These are phyloP conservation scores for Harpagoxenus sublaevis DNA, from an alignment of 2,888 invertebrate genomes.

Conservation along the genomic window DNA sequence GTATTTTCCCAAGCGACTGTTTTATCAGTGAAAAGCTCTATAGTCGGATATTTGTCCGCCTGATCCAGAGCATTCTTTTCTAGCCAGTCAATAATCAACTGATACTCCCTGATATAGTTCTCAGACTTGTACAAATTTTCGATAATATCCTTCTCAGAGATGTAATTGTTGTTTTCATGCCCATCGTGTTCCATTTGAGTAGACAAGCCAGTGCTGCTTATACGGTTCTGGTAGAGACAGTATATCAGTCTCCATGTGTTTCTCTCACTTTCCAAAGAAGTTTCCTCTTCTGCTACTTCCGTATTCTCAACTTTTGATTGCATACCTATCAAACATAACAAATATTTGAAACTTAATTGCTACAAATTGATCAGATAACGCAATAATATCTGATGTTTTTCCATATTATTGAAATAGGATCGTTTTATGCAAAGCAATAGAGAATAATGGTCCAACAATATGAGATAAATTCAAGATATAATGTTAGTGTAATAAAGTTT, in stretches of 20 bases:
- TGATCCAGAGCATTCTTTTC: conserved; percentile 92
- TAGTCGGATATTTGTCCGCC: conserved; percentile 85
- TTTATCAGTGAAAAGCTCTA: conserved; percentile 93
- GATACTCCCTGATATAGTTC: conserved; percentile 89
- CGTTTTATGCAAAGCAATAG: too few relatives aligned
- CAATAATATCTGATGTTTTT: not conserved
- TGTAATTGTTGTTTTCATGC: conserved; percentile 68
- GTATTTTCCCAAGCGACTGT: conserved; percentile 97
- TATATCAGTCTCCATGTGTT: conserved; percentile 96
- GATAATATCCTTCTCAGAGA: conserved; percentile 89
- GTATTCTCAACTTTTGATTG: conserved; percentile 83
- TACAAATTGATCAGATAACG: not conserved
- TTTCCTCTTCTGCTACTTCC: conserved; percentile 81
- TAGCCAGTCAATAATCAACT: conserved; percentile 97
- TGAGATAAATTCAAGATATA: too few relatives aligned
- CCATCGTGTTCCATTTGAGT: conserved; percentile 76
- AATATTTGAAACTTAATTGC: not conserved
- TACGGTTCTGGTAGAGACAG: conserved; percentile 93
- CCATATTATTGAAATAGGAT: not conserved
- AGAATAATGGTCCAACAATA: too few relatives aligned
- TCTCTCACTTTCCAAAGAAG: conserved; percentile 91
- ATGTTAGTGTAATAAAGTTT: too few relatives aligned
- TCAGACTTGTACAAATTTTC: conserved; percentile 88
- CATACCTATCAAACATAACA: conserved; percentile 76
- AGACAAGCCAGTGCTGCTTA: conserved; percentile 85